Conservation (phyloP, 2,888 invertebrate genomes). For the Oscheius sp. region DNA sequence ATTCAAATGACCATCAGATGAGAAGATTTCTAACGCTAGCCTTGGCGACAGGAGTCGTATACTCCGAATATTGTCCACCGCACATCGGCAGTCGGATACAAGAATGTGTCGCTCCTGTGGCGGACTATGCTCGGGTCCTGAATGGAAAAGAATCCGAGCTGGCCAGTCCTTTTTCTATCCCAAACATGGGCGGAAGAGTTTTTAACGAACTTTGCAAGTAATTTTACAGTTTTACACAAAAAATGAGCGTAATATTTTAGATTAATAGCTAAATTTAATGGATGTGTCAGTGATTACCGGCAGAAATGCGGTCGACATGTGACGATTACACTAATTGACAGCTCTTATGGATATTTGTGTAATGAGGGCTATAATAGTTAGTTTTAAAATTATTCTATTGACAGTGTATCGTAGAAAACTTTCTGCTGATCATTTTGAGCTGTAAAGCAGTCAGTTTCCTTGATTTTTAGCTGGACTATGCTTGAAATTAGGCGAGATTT, state of each 20-base stretch:
- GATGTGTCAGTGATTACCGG: constrained; percentile 65
- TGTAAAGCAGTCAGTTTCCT: too few relatives aligned
- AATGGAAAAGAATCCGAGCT: constrained; percentile 65
- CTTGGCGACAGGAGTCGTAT: constrained; percentile 11
- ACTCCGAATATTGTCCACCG: constrained; percentile 55
- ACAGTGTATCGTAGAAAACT: too few relatives aligned
- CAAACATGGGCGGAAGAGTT: constrained; percentile 71
- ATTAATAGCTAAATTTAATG: constrained; percentile 70
- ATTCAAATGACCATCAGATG: constrained; percentile 27
- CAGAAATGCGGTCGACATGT: constrained; percentile 68
- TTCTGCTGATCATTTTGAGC: too few relatives aligned
- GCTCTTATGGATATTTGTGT: constrained; percentile 72
- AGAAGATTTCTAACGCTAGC: constrained; percentile 20
- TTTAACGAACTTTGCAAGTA: constrained; percentile 72
- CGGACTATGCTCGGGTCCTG: constrained; percentile 71
- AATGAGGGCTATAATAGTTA: constrained; percentile 72
- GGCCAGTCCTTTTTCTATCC: constrained; percentile 63
- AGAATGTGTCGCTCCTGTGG: constrained; percentile 72
- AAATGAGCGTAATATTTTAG: constrained; percentile 46
- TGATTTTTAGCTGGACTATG: too few relatives aligned
- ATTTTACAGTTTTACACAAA: constrained; percentile 5
- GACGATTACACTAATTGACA: constrained; percentile 71
- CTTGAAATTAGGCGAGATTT: too few relatives aligned
- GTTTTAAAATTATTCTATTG: too few relatives aligned
- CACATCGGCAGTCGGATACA: constrained; percentile 65